Base-by-base conservation (phyloP, 2,797 vertebrate genomes). In the Peromyscus eremicus region DNA sequence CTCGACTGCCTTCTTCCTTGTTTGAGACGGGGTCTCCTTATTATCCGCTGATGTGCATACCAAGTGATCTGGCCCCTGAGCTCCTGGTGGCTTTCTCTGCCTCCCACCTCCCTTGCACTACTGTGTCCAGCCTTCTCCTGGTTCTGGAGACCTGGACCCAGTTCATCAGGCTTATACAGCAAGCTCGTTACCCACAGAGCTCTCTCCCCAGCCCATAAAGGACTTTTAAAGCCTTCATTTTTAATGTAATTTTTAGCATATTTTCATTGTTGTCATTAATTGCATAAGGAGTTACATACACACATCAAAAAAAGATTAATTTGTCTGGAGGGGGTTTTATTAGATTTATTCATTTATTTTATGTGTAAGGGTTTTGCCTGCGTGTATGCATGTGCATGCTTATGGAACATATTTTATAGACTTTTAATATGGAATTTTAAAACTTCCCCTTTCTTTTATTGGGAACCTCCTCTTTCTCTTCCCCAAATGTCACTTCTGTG, bases 401-500 rank as follows among this genome's bases (percentile, higher is more conserved):
- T 84, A 46, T 84, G 82, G 37, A 40, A 23, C 40, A 34, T 46
- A 62, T 83, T 66, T n/a, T 52, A 34, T 40, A 75, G 43, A 49
- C 77, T 79, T 80, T 92, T 90, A 82, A 55, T 91, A 57, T n/a
- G 40, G 29, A 83, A 83, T 73, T 95, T 85, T 71, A 90, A 66
- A 95, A 55, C 40, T 66, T 81, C 5, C 29, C 64, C 8, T 62
- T 87, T 43, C 55, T 91, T 40, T 60, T 66, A 2, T 27, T 49
- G 27, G 17, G 34, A 27, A 9, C 19, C 73, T 91, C 13, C n/a
- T 17, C 40, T n/a, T 19, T 17, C 55, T 57, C 49, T 17, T 77
- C n/a, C 32, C 25, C 19, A 68, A 32, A 17, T 86, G 19, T 73
- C 82, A 75, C 76, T 43, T 79, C 62, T 90, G 25, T 46, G 34